Evolutionary conservation across 92 coral and sea anemone species (phyloP).

Genomic region (Siderastrea radians): DNA sequence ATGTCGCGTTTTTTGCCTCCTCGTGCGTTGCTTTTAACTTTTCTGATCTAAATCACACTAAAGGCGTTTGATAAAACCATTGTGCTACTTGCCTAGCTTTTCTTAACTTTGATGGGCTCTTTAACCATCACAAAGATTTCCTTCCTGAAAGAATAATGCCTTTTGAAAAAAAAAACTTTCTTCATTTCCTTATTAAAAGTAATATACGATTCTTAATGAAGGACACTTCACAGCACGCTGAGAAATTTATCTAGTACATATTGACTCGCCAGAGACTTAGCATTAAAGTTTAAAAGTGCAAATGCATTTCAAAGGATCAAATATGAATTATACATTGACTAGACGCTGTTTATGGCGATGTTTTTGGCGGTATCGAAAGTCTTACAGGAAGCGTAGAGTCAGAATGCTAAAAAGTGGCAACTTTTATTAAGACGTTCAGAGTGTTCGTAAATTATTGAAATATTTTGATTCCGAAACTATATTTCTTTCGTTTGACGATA

Average conservation of each 20-base stretch:
- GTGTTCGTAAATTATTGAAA: not conserved
- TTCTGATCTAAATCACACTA: not conserved
- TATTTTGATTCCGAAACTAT: not conserved
- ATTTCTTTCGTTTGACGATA: not conserved
- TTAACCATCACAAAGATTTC: constrained; percentile 20
- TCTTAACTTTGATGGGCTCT: not conserved
- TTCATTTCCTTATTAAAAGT: constrained; percentile 25
- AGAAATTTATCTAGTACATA: not conserved
- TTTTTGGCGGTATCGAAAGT: not conserved
- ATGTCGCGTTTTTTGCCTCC: constrained; percentile 2
- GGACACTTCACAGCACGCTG: constrained; percentile 19
- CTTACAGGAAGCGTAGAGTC: not conserved
- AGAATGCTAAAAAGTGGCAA: not conserved
- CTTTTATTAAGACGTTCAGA: not conserved
- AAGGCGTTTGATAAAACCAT: not conserved
- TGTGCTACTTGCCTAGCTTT: not conserved
- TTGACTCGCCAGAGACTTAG: not conserved
- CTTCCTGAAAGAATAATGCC: constrained; percentile 18
- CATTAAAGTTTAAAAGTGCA: not conserved
- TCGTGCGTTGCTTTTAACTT: not conserved
- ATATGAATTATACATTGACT: not conserved
- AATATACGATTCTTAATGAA: constrained; percentile 10
- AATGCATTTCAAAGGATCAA: not conserved
- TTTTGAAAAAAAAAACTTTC: not conserved
- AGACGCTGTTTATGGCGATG: not conserved